These are phyloP conservation scores for Avahi laniger DNA, from an alignment of 2,797 vertebrate species.

Conservation along the genomic window DNA sequence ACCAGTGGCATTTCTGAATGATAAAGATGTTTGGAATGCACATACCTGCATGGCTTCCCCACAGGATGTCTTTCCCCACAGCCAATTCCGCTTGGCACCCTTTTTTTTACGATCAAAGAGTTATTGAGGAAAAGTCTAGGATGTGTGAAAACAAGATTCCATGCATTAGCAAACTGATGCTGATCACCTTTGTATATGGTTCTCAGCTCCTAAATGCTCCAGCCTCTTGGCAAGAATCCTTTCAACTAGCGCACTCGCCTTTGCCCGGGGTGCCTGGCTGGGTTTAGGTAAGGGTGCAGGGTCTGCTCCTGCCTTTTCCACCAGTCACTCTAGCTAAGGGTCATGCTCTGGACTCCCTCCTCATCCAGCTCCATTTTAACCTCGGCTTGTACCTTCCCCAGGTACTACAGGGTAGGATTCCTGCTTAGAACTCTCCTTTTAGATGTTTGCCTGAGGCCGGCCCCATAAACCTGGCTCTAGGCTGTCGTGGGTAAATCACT, in stretches of 20 bases:
- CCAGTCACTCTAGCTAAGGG: not conserved
- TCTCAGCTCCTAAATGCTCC: not conserved
- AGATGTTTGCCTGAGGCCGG: not conserved
- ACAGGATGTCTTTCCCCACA: not conserved
- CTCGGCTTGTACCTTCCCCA: not conserved
- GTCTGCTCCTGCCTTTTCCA: not conserved
- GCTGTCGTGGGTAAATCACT: not conserved
- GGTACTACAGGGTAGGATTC: not conserved
- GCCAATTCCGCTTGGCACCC: conserved; percentile 24
- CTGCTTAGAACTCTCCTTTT: not conserved
- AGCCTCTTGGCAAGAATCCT: not conserved
- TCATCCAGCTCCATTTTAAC: not conserved
- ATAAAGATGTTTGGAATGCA: not conserved
- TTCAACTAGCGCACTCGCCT: not conserved
- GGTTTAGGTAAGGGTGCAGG: not conserved
- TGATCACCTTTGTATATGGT: not conserved
- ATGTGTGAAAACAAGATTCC: conserved; percentile 32
- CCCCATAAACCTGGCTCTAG: not conserved
- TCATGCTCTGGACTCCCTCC: not conserved
- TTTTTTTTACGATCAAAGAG: conserved; percentile 21
- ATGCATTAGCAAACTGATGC: not conserved
- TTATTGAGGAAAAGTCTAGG: conserved; percentile 47
- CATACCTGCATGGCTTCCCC: not conserved
- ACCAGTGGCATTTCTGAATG: not conserved
- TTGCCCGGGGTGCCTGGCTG: not conserved